Percentiles rank a stretch among this genome's conserved stretches.
Conservation (phyloP, 2,113 vertebrate genomes). For the Chionomys nivalis region DNA sequence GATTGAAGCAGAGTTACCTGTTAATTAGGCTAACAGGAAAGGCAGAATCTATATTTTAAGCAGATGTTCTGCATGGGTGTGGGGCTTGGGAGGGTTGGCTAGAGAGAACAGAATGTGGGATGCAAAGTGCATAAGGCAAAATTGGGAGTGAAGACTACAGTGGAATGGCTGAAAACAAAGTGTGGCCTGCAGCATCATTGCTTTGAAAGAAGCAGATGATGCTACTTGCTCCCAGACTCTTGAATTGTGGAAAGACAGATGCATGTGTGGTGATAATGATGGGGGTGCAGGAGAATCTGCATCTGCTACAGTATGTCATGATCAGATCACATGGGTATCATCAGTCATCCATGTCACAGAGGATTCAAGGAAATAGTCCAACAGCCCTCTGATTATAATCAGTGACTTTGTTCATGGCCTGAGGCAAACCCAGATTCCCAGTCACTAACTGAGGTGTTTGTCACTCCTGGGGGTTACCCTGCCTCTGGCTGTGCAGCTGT, state of each 20-base stretch:
- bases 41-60: constrained; percentile 60
- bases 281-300: not conserved
- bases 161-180: not conserved
- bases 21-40: constrained; percentile 60
- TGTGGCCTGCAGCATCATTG: not conserved
- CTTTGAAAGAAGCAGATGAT: not conserved
- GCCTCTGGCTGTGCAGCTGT: constrained; percentile 90
- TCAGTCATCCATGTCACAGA: constrained; percentile 82
- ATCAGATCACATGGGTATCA: constrained; percentile 77
- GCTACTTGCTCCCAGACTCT: not conserved
- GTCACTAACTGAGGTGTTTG: constrained; percentile 80
- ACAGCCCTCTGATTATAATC: constrained; percentile 82
- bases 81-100: not conserved
- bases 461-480: constrained; percentile 82
- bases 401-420: constrained; percentile 84
- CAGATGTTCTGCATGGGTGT: not conserved
- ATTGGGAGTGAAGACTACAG: not conserved
- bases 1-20: constrained; percentile 41
- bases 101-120: not conserved
- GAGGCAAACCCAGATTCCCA: constrained; percentile 86
- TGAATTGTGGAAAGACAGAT: constrained; percentile 17
- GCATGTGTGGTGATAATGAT: not conserved
- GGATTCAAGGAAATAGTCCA: constrained; percentile 83
- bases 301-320: constrained; percentile 79
- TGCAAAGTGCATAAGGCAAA: not conserved